These are phyloP conservation scores for Lucifuga dentata DNA, from an alignment of 2,113 vertebrate genomes.

Conservation along the genomic window DNA sequence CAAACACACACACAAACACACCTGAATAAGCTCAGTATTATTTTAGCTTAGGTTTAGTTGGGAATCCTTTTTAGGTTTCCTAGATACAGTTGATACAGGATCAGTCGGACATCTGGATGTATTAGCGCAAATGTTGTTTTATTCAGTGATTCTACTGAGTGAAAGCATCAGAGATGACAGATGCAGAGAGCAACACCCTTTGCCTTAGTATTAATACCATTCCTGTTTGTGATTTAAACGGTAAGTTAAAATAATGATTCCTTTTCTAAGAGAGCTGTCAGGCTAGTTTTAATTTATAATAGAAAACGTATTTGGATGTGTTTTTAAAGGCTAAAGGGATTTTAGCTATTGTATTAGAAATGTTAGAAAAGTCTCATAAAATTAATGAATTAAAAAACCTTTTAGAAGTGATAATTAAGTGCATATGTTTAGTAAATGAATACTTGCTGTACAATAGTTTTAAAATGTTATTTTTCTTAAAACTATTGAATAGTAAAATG, in stretches of 20 bases:
- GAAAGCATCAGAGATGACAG: constrained; percentile 7
- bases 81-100: constrained; percentile 40
- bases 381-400: too few species aligned
- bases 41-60: constrained; percentile 59
- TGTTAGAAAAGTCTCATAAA: too few species aligned
- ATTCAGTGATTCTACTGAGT: constrained; percentile 18
- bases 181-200: constrained; percentile 18
- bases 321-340: too few species aligned
- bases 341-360: too few species aligned
- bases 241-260: neutral
- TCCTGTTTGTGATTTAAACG: neutral
- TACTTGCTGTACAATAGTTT: too few species aligned
- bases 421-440: too few species aligned
- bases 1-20: constrained; percentile 48
- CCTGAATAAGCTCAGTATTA: constrained; percentile 58
- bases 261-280: neutral
- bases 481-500: too few species aligned
- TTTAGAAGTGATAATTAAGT: too few species aligned
- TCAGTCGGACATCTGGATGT: constrained; percentile 45
- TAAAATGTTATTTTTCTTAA: too few species aligned
- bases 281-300: too few species aligned
- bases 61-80: constrained; percentile 57
- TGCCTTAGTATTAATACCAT: neutral
- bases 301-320: too few species aligned
- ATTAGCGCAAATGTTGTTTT: constrained; percentile 59